Conservation (phyloP, 1,140 invertebrate species). For the Ganaspis sp. region DNA sequence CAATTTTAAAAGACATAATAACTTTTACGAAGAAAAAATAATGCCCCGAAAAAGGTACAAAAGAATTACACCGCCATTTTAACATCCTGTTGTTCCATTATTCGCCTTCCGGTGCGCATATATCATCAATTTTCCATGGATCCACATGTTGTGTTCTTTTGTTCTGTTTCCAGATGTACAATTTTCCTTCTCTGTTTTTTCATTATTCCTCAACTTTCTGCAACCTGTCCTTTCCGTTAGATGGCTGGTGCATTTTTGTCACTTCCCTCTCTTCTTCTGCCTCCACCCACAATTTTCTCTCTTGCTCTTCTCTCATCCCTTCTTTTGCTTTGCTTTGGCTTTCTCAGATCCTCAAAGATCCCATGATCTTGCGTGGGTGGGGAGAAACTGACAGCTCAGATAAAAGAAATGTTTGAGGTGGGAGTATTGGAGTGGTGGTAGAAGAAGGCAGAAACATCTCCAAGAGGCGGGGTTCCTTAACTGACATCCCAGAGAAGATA, state of each 20-base stretch:
- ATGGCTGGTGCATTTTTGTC: constrained; percentile 5
- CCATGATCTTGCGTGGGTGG: constrained; percentile 33
- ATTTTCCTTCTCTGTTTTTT: not conserved
- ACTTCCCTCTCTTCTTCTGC: constrained; percentile 26
- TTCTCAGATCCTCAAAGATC: not conserved
- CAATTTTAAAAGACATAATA: too few species aligned
- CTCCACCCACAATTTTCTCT: constrained; percentile 4
- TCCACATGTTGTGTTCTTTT: not conserved
- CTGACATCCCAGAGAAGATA: constrained; percentile 16
- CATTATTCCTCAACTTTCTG: not conserved
- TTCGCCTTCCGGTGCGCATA: not conserved
- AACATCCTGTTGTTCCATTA: not conserved
- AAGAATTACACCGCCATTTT: not conserved
- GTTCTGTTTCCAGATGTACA: not conserved
- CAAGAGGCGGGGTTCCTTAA: constrained; percentile 32
- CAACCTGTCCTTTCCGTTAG: not conserved
- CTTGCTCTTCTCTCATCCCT: constrained; percentile 5
- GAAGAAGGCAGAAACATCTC: constrained; percentile 23
- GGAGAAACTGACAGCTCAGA: constrained; percentile 43
- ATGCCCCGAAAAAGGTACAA: too few species aligned
- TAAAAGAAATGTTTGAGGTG: constrained; percentile 43
- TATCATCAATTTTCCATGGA: not conserved
- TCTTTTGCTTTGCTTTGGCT: not conserved
- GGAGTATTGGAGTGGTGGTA: constrained; percentile 16
- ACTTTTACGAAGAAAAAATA: too few species aligned